Evolutionary conservation across 2,113 vertebrate species (phyloP).

Genomic region (Corythoichthys haematopterus): DNA sequence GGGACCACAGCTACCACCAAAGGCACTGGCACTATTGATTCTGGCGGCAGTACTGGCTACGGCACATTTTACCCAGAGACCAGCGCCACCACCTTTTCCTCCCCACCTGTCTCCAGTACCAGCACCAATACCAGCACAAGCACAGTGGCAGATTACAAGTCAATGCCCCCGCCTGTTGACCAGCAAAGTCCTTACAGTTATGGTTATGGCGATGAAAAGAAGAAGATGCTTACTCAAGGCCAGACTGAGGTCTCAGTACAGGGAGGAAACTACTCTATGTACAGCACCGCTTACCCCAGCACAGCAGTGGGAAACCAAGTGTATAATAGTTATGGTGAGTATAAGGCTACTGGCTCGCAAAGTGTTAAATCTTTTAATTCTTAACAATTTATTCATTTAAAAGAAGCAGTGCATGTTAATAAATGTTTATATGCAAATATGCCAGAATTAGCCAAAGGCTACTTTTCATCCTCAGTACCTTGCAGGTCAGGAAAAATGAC

Average conservation of each 20-base stretch:
- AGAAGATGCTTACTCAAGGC: constrained; percentile 63
- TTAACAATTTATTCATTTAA: too few relatives aligned
- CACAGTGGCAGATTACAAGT: constrained; percentile 44
- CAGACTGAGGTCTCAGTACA: constrained; percentile 16
- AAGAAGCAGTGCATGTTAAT: too few relatives aligned
- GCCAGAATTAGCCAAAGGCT: too few relatives aligned
- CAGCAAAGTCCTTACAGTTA: constrained; percentile 70
- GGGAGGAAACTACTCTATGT: constrained; percentile 48
- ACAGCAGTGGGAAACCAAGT: constrained; percentile 57
- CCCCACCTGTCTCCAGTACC: constrained; percentile 27
- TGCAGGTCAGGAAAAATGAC: too few relatives aligned
- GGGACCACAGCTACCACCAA: not conserved
- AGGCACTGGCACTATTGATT: not conserved
- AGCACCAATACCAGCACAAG: constrained; percentile 11
- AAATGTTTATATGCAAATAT: too few relatives aligned
- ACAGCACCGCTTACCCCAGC: constrained; percentile 66
- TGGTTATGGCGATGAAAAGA: constrained; percentile 67
- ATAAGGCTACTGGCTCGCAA: not conserved
- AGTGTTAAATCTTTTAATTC: not conserved
- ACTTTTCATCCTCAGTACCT: too few relatives aligned
- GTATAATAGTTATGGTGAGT: constrained; percentile 59
- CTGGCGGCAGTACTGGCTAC: constrained; percentile 28
- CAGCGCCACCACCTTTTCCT: constrained; percentile 34
- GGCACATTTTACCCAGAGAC: constrained; percentile 63
- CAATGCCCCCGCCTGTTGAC: constrained; percentile 56